Base-by-base conservation (phyloP, 2,888 invertebrate genomes). In the Balanococcus diminutus region DNA sequence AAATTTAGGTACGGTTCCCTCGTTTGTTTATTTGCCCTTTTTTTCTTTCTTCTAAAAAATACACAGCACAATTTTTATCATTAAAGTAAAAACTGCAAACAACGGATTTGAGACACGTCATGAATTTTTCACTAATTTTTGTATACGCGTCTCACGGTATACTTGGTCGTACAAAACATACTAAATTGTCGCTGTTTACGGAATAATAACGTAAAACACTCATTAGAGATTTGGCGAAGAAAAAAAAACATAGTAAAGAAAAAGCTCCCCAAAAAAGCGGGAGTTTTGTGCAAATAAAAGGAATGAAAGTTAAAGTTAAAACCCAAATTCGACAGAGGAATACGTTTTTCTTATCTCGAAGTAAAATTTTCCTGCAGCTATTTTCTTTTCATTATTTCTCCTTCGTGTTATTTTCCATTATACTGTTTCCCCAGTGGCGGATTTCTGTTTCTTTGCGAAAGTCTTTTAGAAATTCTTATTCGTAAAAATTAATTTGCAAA, bases 331-430 rank as follows among this genome's bases (percentile, higher is more conserved):
- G 83, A 83, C 83, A 83, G 61, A 61, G 61, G 83, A 83, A 56
- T 56, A 83, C 56, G 61, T 83, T 83, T 67, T 83, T 83, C 83
- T 83, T 83, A 83, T 83, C 83, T 83, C 22, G 16, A 83, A 83
- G 83, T 61, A 31, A 83, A 83, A 83, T 83, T 83, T 83, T 67
- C 83, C 83, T 56, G 83, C 83, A 83, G 83, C 83, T 83, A 83
- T 83, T 83, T 83, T 83, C 83, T 83, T 83, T 83, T 83, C 83
- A 83, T 83, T 83, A 83, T 83, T 83, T 83, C 83, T 83, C 83
- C 32, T 56, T 83, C 83, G 56, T 61, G 83, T 83, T 83, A 83
- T 83, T 83, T 83, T 83, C 83, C 32, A 83, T 83, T 83, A 83
- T 83, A 36, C 83, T 83, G 39, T 51, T 82, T 82, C 51, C 82